A percentile compares a stretch with the other conserved stretches of the same genome.
phyloP scores from a whole-genome alignment of 92 coral and sea anemone genomes.

The Epizoanthus illoricatus region DNA sequence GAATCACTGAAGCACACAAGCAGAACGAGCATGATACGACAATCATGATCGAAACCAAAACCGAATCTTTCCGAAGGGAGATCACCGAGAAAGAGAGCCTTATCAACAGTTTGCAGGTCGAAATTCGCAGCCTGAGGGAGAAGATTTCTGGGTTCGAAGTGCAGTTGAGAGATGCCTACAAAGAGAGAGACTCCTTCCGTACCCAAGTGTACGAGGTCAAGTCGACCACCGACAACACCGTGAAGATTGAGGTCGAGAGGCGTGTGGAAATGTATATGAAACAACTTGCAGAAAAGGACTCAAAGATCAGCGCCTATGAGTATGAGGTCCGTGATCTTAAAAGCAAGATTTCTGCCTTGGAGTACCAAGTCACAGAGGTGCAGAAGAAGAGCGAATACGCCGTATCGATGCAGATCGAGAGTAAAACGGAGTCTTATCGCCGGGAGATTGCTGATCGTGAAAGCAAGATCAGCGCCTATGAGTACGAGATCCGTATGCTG shows the following conservation, averaged over 20 bases:
- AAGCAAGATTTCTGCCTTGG: constrained; percentile 27
- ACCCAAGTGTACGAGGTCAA: constrained; percentile 38
- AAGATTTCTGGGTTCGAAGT: constrained; percentile 21
- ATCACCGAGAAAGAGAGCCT: background rate
- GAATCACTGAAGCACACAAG: too few species aligned
- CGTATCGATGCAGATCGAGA: constrained; percentile 36
- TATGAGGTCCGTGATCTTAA: too few species aligned
- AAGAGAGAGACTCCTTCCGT: constrained; percentile 43
- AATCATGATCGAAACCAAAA: constrained; percentile 26
- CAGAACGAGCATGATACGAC: background rate
- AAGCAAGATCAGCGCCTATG: constrained; percentile 36
- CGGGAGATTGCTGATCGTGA: constrained; percentile 37
- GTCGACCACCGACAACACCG: constrained; percentile 14
- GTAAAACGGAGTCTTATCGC: constrained; percentile 21
- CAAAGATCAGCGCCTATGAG: too few species aligned
- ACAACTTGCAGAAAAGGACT: constrained; percentile 28
- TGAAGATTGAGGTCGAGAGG: constrained; percentile 25
- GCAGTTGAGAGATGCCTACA: constrained; percentile 29
- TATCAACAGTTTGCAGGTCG: constrained; percentile 4
- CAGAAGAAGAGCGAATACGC: constrained; percentile 38
- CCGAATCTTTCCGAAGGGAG: constrained; percentile 25
- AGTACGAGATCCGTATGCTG: constrained; percentile 23
- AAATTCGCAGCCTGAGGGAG: background rate
- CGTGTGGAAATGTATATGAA: constrained; percentile 32
- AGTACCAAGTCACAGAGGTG: constrained; percentile 16